Base-by-base conservation (phyloP, 2,113 vertebrate species). In the Vimba vimba region DNA sequence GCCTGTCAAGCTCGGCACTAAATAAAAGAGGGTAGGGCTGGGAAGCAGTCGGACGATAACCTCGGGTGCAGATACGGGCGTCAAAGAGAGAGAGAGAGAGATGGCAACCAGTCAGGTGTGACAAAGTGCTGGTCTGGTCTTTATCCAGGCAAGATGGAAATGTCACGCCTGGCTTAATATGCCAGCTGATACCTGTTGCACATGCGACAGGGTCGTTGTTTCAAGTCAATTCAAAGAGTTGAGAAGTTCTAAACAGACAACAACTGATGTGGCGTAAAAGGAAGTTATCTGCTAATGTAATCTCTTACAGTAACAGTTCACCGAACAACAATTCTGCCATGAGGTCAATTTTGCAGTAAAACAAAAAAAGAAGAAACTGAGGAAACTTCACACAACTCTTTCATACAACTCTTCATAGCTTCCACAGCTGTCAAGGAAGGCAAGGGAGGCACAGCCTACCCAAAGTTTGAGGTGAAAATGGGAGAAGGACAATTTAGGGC, bases 1-100 rank as follows among this genome's bases (percentile, higher is more conserved):
- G 77, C 86, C 91, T 87, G 90, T 91, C 89, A 55, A 91, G 88
- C 90, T 91, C 91, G 89, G 86, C 90, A 88, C 91, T 92, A 92
- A 95, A 93, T 89, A 92, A 92, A 90, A 89, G 64, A 81, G 64
- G 88, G 77, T 12, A 50, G 79, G 43, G 64, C 55, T 39, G 55
- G 55, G 52, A 57, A 25, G 27, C n/a, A 59, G 52, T 13, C 15
- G 1, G 33, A 90, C 30, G 84, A 86, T 50, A 82, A 85, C 85
- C 13, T 45, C 2, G 59, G 21, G 86, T 43, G 73, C 52, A 73
- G 25, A 74, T 66, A 6, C 69, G 43, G 50, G 11, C 1, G 73
- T 88, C 84, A 86, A 89, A 89, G 84, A 79, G 83, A 86, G 83
- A 86, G 0, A 21, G 45, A 86, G 0, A 21, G 45, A 30, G 75